A percentile compares a stretch with the other conserved stretches of the same genome.
Evolutionary conservation across 2,888 invertebrate species (phyloP).

Genomic region (Synergus itoensis): DNA sequence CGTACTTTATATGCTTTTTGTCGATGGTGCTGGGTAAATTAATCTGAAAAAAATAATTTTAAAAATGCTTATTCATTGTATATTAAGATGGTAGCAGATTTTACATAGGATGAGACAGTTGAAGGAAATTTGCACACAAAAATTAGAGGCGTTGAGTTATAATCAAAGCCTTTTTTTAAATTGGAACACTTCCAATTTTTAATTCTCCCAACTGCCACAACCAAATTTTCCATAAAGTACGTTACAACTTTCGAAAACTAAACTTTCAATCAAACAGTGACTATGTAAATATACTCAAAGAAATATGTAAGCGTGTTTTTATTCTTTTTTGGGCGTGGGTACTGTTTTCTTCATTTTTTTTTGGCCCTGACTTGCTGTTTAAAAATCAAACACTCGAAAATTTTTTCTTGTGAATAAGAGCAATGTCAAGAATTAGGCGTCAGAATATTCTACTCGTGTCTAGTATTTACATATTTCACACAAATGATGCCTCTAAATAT

Average conservation of each 20-base stretch:
- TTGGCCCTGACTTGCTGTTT: background rate
- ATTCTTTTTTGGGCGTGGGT: background rate
- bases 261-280: background rate
- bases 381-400: background rate
- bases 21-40: background rate
- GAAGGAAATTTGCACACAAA: too few relatives aligned
- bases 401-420: background rate
- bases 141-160: too few relatives aligned
- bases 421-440: background rate
- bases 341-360: background rate
- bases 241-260: background rate
- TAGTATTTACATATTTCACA: background rate
- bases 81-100: too few relatives aligned
- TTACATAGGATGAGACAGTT: too few relatives aligned
- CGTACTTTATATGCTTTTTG: background rate
- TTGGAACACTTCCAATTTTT: too few relatives aligned
- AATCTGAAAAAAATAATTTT: background rate
- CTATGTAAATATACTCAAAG: background rate
- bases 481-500: background rate
- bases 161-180: too few relatives aligned
- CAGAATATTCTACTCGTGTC: background rate
- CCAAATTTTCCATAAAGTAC: background rate
- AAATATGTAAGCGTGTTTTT: background rate
- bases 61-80: too few relatives aligned
- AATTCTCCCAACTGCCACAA: background rate